A percentile compares a stretch with the other conserved stretches of the same genome.
phyloP scores from a whole-genome alignment of 2,888 invertebrate genomes.

The Lepidonotus clava region DNA sequence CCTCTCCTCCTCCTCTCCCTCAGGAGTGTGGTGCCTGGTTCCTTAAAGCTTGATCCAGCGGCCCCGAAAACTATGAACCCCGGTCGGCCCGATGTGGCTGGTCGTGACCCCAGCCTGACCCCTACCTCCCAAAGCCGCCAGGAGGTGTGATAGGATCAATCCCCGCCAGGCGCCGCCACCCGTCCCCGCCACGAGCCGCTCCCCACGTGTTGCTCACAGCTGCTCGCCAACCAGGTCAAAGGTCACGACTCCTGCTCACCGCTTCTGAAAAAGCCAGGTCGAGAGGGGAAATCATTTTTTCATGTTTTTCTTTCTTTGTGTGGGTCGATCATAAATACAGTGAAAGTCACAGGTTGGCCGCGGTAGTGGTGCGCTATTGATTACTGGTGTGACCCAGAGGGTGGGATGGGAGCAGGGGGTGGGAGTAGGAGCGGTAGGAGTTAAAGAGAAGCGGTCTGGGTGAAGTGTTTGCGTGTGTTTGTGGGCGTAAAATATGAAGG shows the following conservation, averaged over 20 bases:
- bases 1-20: too few species aligned
- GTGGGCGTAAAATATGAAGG: neutral
- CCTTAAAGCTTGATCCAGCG: too few species aligned
- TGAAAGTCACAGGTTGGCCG: too few species aligned
- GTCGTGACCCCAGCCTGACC: neutral
- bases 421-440: too few species aligned
- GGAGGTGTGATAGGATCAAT: neutral
- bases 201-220: constrained; percentile 1
- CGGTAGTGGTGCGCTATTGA: neutral
- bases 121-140: neutral
- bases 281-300: neutral
- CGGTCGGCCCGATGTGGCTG: too few species aligned
- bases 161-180: neutral
- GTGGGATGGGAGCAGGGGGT: neutral
- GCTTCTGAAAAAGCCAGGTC: neutral
- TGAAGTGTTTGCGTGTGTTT: too few species aligned
- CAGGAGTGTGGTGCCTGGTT: too few species aligned
- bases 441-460: too few species aligned
- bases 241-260: constrained; percentile 1
- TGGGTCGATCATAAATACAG: neutral
- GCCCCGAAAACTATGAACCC: too few species aligned
- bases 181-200: neutral
- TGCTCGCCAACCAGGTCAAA: neutral
- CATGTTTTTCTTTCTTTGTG: neutral
- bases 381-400: neutral